Conservation (phyloP, 2,888 invertebrate genomes). For the Rhopalosiphum nymphaeae region DNA sequence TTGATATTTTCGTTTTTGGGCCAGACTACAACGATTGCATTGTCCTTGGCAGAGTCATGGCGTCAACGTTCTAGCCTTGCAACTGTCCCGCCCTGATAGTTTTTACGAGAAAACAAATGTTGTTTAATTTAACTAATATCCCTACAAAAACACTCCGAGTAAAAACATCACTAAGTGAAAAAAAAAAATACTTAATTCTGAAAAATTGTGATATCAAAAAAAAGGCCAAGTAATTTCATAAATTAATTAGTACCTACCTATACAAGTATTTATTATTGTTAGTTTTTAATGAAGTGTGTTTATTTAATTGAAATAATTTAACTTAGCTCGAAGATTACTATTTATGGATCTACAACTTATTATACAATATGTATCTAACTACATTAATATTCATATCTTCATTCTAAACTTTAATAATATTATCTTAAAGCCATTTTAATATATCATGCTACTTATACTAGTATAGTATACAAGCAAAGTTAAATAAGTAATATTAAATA, state of each 20-base stretch:
- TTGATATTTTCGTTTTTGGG: not conserved
- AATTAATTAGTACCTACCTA: not conserved
- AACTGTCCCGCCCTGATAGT: not conserved
- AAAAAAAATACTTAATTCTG: not conserved
- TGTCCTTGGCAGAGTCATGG: not conserved
- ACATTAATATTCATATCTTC: not conserved
- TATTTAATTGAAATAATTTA: not conserved
- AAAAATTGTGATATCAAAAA: not conserved
- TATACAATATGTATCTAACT: conserved; percentile 4
- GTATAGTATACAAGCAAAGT: too few relatives aligned
- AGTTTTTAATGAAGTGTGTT: not conserved
- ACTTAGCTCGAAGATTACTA: not conserved
- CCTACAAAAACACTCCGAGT: not conserved
- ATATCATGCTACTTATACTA: not conserved
- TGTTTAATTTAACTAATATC: not conserved
- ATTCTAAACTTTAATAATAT: not conserved
- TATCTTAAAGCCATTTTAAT: not conserved
- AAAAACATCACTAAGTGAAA: not conserved
- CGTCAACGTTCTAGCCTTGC: not conserved
- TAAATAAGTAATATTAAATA: not conserved
- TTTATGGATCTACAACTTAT: not conserved
- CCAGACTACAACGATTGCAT: not conserved
- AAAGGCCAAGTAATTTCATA: not conserved
- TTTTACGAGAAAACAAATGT: not conserved
- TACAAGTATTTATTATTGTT: not conserved